Evolutionary conservation across 2,888 invertebrate species (phyloP), one percentile per base, ranked within the genome.

Genomic region (Andrena fulva): DNA sequence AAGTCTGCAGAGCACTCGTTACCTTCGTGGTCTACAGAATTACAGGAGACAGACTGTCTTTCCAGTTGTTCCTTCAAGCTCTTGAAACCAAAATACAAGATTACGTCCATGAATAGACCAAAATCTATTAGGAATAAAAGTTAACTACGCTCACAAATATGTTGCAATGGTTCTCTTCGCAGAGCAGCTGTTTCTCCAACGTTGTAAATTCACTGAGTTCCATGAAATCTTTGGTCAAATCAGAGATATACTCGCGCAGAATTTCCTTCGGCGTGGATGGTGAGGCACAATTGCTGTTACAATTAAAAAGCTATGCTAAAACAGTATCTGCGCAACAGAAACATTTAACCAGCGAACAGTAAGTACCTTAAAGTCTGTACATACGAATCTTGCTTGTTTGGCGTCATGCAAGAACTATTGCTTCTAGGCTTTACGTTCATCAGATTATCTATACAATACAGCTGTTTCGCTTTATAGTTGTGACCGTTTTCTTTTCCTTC

Each of bases 201-300:
- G 95, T 95, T 2, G 96, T 96, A 80, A 96, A 95, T 87, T 96
- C 95, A 69, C 95, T 93, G 20, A 96, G 93, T 74, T 95, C 95
- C 82, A 94, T 92, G 1, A 95, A 94, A 85, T 96, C 95, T 73
- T 94, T 94, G 85, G 95, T 95, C 5, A 96, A 94, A 75, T 93
- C 90, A 86, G 94, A 93, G 2, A 95, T 94, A 89, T 95, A 95
- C 50, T 90, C 87, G 8, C 92, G 89, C 10, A 93, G 80, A 27
- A 89, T 77, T 5, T 85, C 48, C 78, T 91, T 92, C 10, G 93
- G 93, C 48, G 93, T 94, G 16, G 86, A 90, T n/a, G 93, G 90
- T 24, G 90, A 91, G 50, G 60, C n/a, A 77, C 60, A 42, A 66
- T 42, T 16, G 48, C 64, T 77, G 31, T 54, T 68, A 80, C 62